Evolutionary conservation across 2,113 vertebrate species (phyloP).

Genomic region (Misgurnus anguillicaudatus): DNA sequence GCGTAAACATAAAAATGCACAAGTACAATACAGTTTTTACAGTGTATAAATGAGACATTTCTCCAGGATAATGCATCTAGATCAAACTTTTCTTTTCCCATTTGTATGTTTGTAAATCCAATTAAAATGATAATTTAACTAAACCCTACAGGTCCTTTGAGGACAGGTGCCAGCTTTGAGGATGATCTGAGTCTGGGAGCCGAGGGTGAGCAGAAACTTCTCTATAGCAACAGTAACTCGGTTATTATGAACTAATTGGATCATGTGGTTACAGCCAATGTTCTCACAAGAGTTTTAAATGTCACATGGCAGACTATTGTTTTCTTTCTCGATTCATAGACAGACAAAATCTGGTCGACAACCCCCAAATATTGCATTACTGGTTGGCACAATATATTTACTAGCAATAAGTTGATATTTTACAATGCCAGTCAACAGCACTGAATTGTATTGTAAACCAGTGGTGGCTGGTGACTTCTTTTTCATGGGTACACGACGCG

Average conservation of each 20-base stretch:
- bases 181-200: conserved; percentile 85
- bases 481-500: too few species aligned
- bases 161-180: conserved; percentile 71
- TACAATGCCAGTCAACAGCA: neutral
- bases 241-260: neutral
- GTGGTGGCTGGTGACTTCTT: too few species aligned
- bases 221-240: neutral
- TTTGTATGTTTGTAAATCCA: neutral
- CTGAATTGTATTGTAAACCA: too few species aligned
- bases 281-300: neutral
- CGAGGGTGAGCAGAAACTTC: conserved; percentile 77
- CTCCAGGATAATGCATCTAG: too few species aligned
- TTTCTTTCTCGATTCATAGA: neutral
- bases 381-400: neutral
- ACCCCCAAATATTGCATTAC: neutral
- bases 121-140: neutral
- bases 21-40: too few species aligned
- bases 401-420: too few species aligned
- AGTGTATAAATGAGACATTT: too few species aligned
- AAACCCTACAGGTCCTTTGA: conserved; percentile 66
- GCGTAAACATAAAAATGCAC: neutral
- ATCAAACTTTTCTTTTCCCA: neutral
- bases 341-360: neutral
- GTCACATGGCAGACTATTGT: too few species aligned
- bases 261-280: neutral